These are phyloP conservation scores for Andricus curvator DNA, from an alignment of 2,888 invertebrate genomes.

Conservation along the genomic window DNA sequence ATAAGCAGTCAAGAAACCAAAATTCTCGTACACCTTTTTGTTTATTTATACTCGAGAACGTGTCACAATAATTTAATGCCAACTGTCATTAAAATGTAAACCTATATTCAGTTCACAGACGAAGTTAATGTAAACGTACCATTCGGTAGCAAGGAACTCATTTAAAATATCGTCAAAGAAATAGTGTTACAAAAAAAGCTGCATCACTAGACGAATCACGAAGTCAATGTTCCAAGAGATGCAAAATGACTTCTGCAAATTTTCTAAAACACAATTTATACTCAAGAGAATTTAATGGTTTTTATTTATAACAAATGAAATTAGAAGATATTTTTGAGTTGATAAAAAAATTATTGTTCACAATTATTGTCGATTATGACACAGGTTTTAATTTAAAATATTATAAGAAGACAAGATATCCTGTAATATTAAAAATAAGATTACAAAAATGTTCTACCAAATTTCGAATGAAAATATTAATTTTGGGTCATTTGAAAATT, in stretches of 20 bases:
- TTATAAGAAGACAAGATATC: not conserved
- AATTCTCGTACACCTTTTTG: not conserved
- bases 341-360: not conserved
- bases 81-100: not conserved
- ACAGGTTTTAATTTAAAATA: no score
- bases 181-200: not conserved
- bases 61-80: not conserved
- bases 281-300: not conserved
- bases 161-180: not conserved
- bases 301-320: no score
- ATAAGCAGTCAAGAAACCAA: not conserved
- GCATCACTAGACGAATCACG: not conserved
- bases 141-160: not conserved
- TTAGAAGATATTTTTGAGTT: not conserved
- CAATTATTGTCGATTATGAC: no score
- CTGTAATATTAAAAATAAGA: not conserved
- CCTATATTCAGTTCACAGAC: not conserved
- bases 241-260: not conserved
- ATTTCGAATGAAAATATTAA: not conserved
- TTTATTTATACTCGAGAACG: not conserved
- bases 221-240: not conserved
- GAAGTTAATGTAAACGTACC: not conserved
- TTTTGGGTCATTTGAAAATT: not conserved
- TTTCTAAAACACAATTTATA: not conserved
- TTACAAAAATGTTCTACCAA: not conserved